These are phyloP conservation scores for Venturia canescens DNA, from an alignment of 1,140 invertebrate species.

Conservation along the genomic window DNA sequence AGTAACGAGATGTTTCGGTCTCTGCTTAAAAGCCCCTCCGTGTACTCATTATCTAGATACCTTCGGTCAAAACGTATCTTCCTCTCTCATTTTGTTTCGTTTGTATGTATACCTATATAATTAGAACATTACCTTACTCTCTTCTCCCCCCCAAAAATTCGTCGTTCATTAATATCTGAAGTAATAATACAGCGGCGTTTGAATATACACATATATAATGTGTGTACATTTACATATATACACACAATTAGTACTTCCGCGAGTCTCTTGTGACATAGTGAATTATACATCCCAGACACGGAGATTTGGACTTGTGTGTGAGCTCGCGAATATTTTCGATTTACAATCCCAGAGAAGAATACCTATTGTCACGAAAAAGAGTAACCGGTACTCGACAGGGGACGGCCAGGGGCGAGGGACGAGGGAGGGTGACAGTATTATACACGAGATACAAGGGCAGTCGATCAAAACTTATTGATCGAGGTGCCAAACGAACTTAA, in stretches of 20 bases:
- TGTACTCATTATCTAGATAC: background rate
- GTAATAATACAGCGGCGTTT: conserved; percentile 25
- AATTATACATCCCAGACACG: background rate
- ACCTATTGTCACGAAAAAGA: conserved; percentile 38
- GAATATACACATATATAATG: background rate
- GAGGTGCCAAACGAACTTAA: conserved; percentile 21
- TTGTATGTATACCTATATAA: conserved; percentile 12
- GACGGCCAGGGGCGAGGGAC: background rate
- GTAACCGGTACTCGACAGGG: conserved; percentile 33
- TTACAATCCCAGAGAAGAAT: conserved; percentile 39
- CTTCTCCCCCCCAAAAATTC: conserved; percentile 1
- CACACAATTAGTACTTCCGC: conserved; percentile 3
- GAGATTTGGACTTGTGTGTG: conserved; percentile 11
- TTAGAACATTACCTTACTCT: conserved; percentile 9
- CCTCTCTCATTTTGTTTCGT: conserved; percentile 15
- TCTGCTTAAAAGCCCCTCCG: conserved; percentile 1
- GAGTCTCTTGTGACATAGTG: conserved; percentile 14
- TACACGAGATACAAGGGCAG: conserved; percentile 25
- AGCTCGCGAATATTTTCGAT: conserved; percentile 22
- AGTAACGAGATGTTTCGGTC: background rate
- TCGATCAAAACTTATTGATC: conserved; percentile 16
- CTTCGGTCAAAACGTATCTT: background rate
- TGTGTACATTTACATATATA: conserved; percentile 1
- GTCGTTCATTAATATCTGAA: conserved; percentile 23
- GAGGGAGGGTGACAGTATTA: conserved; percentile 17